phyloP scores from a whole-genome alignment of 2,888 invertebrate genomes.

The Amorpha juglandis region DNA sequence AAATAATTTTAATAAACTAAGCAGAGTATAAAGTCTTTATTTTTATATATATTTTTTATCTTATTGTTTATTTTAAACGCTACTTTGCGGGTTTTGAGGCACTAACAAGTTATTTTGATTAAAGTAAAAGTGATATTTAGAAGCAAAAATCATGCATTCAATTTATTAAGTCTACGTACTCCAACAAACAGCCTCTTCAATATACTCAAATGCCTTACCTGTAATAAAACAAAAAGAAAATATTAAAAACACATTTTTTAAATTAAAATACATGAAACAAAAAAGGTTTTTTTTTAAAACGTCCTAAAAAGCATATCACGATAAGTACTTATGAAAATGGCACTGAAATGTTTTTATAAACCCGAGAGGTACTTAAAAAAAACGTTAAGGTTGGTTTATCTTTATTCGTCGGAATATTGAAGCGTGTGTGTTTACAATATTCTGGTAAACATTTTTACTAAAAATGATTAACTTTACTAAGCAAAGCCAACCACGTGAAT shows the following conservation, averaged over 20 bases:
- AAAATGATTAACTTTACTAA: too few relatives aligned
- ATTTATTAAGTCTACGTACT: not conserved
- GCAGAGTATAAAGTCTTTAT: too few relatives aligned
- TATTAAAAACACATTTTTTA: conserved; percentile 1
- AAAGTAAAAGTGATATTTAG: not conserved
- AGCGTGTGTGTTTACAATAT: not conserved
- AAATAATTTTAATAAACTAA: too few relatives aligned
- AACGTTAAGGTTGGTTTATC: not conserved
- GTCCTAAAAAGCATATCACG: not conserved
- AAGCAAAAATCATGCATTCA: conserved; percentile 11
- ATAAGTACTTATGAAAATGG: not conserved
- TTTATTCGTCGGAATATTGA: not conserved
- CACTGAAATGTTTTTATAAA: not conserved
- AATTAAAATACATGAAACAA: not conserved
- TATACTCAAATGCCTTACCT: conserved; percentile 20
- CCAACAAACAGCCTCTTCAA: conserved; percentile 14
- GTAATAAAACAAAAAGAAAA: conserved; percentile 9
- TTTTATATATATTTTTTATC: too few relatives aligned
- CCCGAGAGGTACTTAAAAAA: not conserved
- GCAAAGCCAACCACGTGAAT: too few relatives aligned
- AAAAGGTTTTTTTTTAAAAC: not conserved
- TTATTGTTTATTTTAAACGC: too few relatives aligned
- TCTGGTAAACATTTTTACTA: not conserved
- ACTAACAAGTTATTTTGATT: not conserved
- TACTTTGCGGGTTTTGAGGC: not conserved